phyloP scores from a whole-genome alignment of 2,113 vertebrate genomes.

The Corythornis vintsioides region DNA sequence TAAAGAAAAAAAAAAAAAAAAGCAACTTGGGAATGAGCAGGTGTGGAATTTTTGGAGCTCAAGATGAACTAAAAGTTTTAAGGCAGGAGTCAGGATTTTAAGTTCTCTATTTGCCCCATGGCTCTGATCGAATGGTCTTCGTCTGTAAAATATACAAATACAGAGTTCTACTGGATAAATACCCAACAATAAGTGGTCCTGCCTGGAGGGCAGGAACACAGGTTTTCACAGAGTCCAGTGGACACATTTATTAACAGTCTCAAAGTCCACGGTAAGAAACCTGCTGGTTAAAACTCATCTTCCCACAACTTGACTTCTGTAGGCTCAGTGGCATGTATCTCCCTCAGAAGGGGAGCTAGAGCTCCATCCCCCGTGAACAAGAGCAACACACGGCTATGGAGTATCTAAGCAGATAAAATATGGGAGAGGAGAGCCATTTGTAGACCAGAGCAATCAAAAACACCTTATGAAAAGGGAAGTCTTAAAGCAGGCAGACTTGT shows the following conservation, averaged over 20 bases:
- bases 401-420: background rate
- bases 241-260: background rate
- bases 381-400: background rate
- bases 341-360: conserved; percentile 3
- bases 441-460: conserved; percentile 18
- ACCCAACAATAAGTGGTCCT: background rate
- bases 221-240: background rate
- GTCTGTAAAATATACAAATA: background rate
- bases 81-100: conserved; percentile 60
- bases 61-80: conserved; percentile 18
- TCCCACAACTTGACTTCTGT: background rate
- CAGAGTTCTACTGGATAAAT: background rate
- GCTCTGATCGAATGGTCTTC: conserved; percentile 28
- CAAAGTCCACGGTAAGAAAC: background rate
- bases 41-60: conserved; percentile 31
- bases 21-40: background rate
- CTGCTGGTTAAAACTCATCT: background rate
- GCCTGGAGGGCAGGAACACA: background rate
- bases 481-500: background rate
- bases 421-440: conserved; percentile 11
- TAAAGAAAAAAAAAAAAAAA: background rate
- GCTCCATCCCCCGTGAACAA: background rate
- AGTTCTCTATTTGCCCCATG: conserved; percentile 55
- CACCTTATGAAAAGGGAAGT: background rate
- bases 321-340: background rate